Evolutionary conservation across 2,888 invertebrate genomes (phyloP).

Genomic region (Nomada ferruginata): DNA sequence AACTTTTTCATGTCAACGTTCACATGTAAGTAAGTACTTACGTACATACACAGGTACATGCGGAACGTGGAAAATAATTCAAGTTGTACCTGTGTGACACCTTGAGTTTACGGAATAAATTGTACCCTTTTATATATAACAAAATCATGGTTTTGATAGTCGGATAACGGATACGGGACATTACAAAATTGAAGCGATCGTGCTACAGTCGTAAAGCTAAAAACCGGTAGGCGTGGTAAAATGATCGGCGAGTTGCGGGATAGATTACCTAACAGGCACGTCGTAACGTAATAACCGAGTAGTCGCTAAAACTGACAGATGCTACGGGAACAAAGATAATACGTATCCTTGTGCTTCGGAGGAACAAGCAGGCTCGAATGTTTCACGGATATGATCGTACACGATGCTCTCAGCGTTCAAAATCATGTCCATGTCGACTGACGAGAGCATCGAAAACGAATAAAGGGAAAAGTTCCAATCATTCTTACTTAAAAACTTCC

Average conservation of each 20-base stretch:
- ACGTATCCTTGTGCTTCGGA: conserved; percentile 13
- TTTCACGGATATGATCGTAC: not conserved
- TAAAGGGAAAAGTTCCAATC: not conserved
- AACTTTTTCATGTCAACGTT: conserved; percentile 59
- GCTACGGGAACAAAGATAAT: conserved; percentile 36
- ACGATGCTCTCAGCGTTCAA: too few relatives aligned
- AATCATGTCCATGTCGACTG: not conserved
- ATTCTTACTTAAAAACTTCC: not conserved
- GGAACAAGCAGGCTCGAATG: conserved; percentile 26
- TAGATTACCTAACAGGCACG: conserved; percentile 63
- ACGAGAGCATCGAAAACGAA: not conserved
- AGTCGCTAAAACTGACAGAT: conserved; percentile 42
- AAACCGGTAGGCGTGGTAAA: conserved; percentile 39
- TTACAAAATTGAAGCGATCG: not conserved
- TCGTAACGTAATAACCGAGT: conserved; percentile 62
- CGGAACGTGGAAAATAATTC: conserved; percentile 26
- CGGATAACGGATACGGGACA: not conserved
- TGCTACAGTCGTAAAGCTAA: not conserved
- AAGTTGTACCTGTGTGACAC: not conserved
- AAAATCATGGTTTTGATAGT: not conserved
- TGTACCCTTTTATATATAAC: not conserved
- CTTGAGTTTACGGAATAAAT: not conserved
- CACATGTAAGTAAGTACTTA: not conserved
- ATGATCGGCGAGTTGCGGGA: conserved; percentile 40
- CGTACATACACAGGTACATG: not conserved